Evolutionary conservation across 2,797 vertebrate species (phyloP).

Genomic region (Propithecus perrieri): DNA sequence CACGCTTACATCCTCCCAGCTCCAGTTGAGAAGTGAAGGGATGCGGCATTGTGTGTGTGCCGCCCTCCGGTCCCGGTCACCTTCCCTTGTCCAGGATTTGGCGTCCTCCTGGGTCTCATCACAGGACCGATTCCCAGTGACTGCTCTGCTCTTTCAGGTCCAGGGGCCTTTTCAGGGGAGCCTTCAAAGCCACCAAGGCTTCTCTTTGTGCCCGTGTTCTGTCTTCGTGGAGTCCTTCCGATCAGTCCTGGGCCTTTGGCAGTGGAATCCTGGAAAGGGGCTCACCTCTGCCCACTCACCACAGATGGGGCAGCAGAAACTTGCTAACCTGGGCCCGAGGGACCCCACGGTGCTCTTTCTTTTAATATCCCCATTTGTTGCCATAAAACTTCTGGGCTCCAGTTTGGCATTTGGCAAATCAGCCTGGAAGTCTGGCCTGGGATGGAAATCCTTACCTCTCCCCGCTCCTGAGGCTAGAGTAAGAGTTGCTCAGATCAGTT

Average conservation of each 20-base stretch:
- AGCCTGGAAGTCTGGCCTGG: neutral
- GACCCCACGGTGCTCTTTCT: neutral
- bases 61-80: accelerated
- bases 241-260: neutral
- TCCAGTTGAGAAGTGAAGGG: neutral
- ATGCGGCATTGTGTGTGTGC: accelerated
- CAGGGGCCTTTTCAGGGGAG: neutral
- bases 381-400: neutral
- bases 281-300: neutral
- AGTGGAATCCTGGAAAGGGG: neutral
- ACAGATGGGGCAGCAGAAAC: neutral
- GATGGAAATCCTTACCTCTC: neutral
- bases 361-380: neutral
- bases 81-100: neutral
- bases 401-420: neutral
- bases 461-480: neutral
- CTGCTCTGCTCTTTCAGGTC: neutral
- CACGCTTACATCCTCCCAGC: neutral
- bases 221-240: neutral
- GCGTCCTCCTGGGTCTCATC: accelerated
- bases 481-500: neutral
- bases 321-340: neutral
- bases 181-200: neutral
- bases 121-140: accelerated
- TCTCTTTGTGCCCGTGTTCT: neutral